Evolutionary conservation across 2,797 vertebrate genomes (phyloP).

Genomic region (Mus spretus): DNA sequence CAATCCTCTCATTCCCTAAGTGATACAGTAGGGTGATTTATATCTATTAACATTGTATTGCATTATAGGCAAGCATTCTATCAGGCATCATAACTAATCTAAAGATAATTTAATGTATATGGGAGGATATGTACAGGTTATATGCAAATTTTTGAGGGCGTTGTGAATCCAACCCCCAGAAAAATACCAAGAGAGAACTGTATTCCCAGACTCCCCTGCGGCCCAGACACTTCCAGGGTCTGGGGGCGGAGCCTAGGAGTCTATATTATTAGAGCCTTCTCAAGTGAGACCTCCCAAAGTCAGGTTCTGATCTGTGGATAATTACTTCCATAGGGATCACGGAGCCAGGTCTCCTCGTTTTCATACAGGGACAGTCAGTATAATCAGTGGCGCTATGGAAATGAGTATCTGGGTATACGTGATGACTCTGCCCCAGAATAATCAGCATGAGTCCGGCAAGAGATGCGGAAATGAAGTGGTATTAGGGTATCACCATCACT

Average conservation of each 20-base stretch:
- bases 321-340: neutral
- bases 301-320: neutral
- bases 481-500: neutral
- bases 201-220: neutral
- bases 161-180: neutral
- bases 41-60: neutral
- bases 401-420: neutral
- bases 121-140: neutral
- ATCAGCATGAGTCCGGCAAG: no score
- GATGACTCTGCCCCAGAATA: neutral
- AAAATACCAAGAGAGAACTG: neutral
- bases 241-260: neutral
- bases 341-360: neutral
- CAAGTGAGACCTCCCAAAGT: neutral
- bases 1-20: neutral
- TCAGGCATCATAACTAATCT: neutral
- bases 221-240: neutral
- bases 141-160: neutral
- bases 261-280: neutral
- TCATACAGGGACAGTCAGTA: neutral
- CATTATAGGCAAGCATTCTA: neutral
- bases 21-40: neutral
- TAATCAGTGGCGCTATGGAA: neutral
- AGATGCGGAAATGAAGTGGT: neutral
- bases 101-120: neutral